Evolutionary conservation across 2,113 vertebrate species (phyloP).

Genomic region (Camarhynchus parvulus): DNA sequence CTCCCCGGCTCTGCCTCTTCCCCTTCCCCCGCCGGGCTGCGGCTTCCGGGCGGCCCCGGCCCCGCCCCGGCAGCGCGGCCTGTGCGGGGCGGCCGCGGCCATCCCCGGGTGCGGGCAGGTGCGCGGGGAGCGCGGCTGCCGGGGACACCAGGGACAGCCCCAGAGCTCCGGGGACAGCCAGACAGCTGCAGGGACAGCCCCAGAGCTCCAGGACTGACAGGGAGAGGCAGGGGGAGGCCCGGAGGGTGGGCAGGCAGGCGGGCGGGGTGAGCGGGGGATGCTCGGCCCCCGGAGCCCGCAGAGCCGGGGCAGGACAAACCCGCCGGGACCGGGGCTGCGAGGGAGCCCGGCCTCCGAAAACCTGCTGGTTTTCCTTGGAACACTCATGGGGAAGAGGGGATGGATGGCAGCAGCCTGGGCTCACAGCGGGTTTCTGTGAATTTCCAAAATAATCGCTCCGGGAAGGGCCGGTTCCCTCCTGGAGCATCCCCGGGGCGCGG

Average conservation of each 20-base stretch:
- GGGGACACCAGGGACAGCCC: background rate
- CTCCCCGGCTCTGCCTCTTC: background rate
- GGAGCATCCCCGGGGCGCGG: too few relatives aligned
- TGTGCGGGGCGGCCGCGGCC: background rate
- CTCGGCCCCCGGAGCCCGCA: background rate
- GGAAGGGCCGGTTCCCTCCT: background rate
- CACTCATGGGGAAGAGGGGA: fast-evolving
- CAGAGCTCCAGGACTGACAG: background rate
- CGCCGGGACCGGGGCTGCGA: background rate
- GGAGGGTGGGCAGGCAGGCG: background rate
- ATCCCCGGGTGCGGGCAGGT: background rate
- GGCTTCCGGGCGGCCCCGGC: background rate
- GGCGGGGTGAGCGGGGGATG: background rate
- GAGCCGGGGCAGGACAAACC: background rate
- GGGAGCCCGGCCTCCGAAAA: fast-evolving
- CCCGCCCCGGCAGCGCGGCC: background rate
- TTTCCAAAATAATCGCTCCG: fast-evolving
- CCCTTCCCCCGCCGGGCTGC: background rate
- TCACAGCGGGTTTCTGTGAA: fast-evolving
- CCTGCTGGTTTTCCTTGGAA: fast-evolving
- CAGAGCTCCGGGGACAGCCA: background rate
- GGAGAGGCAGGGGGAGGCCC: background rate
- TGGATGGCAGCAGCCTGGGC: background rate
- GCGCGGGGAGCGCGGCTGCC: background rate
- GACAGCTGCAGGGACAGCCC: background rate